Evolutionary conservation across 2,888 invertebrate species (phyloP).

Genomic region (Troilus luridus): DNA sequence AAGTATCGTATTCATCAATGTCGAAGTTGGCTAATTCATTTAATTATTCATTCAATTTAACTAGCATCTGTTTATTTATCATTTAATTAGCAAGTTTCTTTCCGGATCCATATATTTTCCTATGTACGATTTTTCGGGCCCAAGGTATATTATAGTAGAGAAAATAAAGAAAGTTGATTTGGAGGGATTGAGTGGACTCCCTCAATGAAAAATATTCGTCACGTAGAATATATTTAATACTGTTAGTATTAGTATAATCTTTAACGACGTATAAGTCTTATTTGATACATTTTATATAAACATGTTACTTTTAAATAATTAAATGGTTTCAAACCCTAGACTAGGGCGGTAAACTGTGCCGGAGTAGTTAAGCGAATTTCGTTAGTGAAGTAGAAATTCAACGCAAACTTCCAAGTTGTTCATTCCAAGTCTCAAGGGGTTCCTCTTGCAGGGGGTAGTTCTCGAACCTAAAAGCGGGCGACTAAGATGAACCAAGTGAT

Average conservation of each 20-base stretch:
- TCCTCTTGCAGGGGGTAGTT: background rate
- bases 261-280: background rate
- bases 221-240: no score
- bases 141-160: no score
- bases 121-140: no score
- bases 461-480: background rate
- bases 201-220: no score
- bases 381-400: slow-evolving; percentile 9
- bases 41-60: no score
- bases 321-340: background rate
- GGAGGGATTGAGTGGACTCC: no score
- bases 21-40: no score
- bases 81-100: no score
- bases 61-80: no score
- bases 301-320: background rate
- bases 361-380: slow-evolving; percentile 8
- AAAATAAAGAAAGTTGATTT: no score
- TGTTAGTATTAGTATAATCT: background rate
- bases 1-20: no score
- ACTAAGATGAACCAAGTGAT: background rate
- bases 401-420: slow-evolving; percentile 35
- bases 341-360: background rate
- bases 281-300: background rate
- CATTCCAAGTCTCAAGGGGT: background rate
- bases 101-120: no score